Percentiles rank a stretch among this genome's conserved stretches.
These are phyloP conservation scores for Amphiprion percula DNA, from an alignment of 2,113 vertebrate species.

Conservation along the genomic window DNA sequence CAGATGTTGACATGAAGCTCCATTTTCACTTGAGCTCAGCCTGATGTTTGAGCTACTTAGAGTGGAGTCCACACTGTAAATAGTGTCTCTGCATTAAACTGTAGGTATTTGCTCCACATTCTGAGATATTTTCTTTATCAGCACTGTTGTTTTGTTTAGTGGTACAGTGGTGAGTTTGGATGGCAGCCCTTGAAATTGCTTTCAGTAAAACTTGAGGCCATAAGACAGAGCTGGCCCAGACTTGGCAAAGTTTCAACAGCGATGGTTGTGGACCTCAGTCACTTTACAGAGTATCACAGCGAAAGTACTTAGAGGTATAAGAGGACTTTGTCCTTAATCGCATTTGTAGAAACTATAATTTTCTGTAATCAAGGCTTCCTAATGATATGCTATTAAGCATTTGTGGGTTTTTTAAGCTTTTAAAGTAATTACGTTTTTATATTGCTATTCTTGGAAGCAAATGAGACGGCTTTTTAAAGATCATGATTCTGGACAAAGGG, in stretches of 20 bases:
- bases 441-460: conserved; percentile 76
- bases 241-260: conserved; percentile 51
- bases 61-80: conserved; percentile 34
- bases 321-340: conserved; percentile 69
- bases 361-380: conserved; percentile 76
- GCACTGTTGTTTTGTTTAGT: conserved; percentile 66
- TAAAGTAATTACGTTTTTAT: conserved; percentile 74
- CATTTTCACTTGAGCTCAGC: conserved; percentile 50
- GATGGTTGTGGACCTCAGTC: conserved; percentile 36
- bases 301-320: conserved; percentile 51
- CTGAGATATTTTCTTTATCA: conserved; percentile 42
- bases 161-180: conserved; percentile 55
- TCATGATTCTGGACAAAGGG: conserved; percentile 74
- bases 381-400: conserved; percentile 78
- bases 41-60: conserved; percentile 59
- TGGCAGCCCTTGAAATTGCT: conserved; percentile 42
- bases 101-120: conserved; percentile 44
- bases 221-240: conserved; percentile 43
- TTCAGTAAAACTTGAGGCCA: conserved; percentile 56
- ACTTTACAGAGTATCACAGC: conserved; percentile 25
- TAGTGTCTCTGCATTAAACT: conserved; percentile 49
- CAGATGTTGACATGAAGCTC: conserved; percentile 44
- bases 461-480: conserved; percentile 63
- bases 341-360: conserved; percentile 75
- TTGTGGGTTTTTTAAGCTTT: conserved; percentile 39